These are phyloP conservation scores for Luperina testacea DNA, from an alignment of 2,888 invertebrate species.

Conservation along the genomic window DNA sequence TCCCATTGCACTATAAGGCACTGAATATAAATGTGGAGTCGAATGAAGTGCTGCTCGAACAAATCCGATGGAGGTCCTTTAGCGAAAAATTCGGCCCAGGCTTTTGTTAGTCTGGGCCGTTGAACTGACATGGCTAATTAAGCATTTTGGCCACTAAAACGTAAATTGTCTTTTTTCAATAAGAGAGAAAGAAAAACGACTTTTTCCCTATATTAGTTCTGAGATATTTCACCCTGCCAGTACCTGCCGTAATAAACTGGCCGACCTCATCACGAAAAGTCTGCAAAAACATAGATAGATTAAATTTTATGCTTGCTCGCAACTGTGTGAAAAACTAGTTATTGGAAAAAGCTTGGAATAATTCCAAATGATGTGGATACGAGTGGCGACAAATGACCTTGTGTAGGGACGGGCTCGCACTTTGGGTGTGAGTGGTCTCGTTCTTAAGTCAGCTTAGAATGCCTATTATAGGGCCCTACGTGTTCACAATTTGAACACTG, in stretches of 20 bases:
- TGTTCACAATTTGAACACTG: background rate
- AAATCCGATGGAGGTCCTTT: slow-evolving; percentile 9
- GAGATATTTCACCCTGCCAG: background rate
- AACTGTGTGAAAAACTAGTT: slow-evolving; percentile 52
- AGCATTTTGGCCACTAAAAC: background rate
- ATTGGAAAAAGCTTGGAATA: slow-evolving; percentile 70
- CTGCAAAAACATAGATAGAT: slow-evolving; percentile 29
- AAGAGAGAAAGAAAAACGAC: background rate
- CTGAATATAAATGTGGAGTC: slow-evolving; percentile 42
- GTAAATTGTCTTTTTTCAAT: background rate
- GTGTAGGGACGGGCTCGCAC: slow-evolving; percentile 50
- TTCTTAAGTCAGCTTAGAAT: slow-evolving; percentile 31
- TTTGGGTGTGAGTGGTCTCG: slow-evolving; percentile 43
- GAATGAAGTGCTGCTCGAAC: slow-evolving; percentile 6
- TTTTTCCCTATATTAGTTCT: background rate
- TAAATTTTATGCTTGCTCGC: slow-evolving; percentile 46
- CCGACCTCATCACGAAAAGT: slow-evolving; percentile 12
- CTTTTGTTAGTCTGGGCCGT: slow-evolving; percentile 9
- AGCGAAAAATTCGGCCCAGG: background rate
- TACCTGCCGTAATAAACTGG: slow-evolving; percentile 11
- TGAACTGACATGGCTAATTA: background rate
- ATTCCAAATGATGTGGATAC: slow-evolving; percentile 69
- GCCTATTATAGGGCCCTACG: slow-evolving; percentile 1
- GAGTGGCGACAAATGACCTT: slow-evolving; percentile 65
- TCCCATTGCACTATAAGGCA: slow-evolving; percentile 36